A percentile compares a stretch with the other conserved stretches of the same genome.
Conservation (phyloP, 2,113 vertebrate genomes). For the Willisornis vidua region DNA sequence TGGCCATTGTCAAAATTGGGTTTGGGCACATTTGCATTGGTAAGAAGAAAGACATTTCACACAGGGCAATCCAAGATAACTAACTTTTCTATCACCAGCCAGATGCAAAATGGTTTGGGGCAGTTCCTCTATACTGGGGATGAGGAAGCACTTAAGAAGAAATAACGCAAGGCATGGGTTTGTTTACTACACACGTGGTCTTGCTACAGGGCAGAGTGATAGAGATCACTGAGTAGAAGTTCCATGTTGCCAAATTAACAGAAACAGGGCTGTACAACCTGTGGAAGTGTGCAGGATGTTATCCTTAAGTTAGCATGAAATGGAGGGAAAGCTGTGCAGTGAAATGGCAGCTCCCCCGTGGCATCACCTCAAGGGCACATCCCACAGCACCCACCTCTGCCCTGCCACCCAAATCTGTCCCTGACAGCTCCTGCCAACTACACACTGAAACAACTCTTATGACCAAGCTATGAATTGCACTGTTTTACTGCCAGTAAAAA, state of each 20-base stretch:
- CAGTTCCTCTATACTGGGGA: neutral
- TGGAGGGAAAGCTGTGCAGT: neutral
- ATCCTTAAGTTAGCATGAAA: neutral
- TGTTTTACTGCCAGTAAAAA: constrained; percentile 4
- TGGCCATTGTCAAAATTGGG: neutral
- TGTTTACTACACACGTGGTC: neutral
- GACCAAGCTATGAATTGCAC: neutral
- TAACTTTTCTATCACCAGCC: neutral
- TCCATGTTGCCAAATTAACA: neutral
- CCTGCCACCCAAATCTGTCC: neutral
- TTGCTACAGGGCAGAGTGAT: neutral
- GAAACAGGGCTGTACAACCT: neutral
- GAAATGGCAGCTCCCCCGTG: neutral
- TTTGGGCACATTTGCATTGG: neutral
- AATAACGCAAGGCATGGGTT: neutral
- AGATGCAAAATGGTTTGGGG: neutral
- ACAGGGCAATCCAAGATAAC: neutral
- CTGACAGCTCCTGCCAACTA: neutral
- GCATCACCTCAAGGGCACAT: rapidly evolving
- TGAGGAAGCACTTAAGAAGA: neutral
- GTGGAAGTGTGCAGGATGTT: neutral
- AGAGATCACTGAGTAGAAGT: neutral
- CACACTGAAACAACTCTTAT: neutral
- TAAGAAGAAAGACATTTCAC: neutral
- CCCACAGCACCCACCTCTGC: neutral